phyloP scores from a whole-genome alignment of 2,888 invertebrate species.

The Eupithecia inturbata region DNA sequence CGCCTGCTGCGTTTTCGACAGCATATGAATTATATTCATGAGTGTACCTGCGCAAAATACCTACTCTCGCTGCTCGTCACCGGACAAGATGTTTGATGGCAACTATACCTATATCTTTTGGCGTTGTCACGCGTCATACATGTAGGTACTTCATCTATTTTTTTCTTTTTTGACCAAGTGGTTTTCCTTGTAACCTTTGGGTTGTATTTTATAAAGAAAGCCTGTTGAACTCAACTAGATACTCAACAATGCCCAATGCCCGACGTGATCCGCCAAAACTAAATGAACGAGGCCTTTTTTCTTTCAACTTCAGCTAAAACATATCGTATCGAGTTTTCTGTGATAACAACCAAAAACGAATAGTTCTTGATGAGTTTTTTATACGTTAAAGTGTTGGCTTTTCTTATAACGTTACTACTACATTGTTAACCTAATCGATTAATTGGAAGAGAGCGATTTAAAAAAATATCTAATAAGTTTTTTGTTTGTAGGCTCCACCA shows the following conservation, averaged over 20 bases:
- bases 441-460: neutral
- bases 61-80: too few species aligned
- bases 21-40: too few species aligned
- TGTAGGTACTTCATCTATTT: neutral
- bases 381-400: neutral
- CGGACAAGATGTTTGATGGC: too few species aligned
- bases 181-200: neutral
- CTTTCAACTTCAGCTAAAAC: neutral
- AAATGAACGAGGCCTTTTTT: neutral
- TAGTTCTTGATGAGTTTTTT: neutral
- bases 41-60: too few species aligned
- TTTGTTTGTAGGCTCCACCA: slow-evolving; percentile 74
- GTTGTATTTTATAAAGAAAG: neutral
- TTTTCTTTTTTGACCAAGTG: neutral
- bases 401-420: neutral
- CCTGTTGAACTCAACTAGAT: neutral
- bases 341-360: neutral
- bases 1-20: too few species aligned
- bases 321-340: neutral
- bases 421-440: neutral
- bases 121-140: neutral
- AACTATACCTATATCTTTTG: neutral
- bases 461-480: neutral
- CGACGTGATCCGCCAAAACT: neutral
- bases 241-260: neutral